Evolutionary conservation across 2,113 vertebrate genomes (phyloP).

Genomic region (Campylorhamphus procurvoides): DNA sequence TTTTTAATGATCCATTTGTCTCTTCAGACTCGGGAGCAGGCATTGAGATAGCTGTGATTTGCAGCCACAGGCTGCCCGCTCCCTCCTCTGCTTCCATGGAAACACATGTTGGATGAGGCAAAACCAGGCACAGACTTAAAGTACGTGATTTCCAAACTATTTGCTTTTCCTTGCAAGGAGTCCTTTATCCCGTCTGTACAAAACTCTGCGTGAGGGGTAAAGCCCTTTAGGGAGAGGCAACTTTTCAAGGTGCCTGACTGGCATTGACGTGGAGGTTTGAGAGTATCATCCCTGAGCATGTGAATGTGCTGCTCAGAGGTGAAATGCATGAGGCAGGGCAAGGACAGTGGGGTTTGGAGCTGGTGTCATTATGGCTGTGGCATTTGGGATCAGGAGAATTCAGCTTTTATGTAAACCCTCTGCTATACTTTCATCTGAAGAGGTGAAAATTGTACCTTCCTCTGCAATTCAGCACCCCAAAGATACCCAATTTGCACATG

Average conservation of each 20-base stretch:
- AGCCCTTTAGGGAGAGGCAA: not conserved
- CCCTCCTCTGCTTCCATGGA: slow-evolving; percentile 64
- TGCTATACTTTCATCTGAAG: not conserved
- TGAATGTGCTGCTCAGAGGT: not conserved
- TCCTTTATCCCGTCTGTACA: not conserved
- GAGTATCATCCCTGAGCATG: not conserved
- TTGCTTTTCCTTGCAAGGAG: not conserved
- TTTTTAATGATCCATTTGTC: slow-evolving; percentile 51
- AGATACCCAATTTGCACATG: not conserved
- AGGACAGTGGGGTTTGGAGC: not conserved
- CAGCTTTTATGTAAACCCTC: not conserved
- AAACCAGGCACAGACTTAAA: not conserved
- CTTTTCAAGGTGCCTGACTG: not conserved
- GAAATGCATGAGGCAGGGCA: not conserved
- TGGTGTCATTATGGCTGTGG: not conserved
- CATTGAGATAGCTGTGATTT: slow-evolving; percentile 32
- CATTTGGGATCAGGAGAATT: not conserved
- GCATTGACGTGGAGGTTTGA: not conserved
- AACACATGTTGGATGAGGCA: slow-evolving; percentile 29
- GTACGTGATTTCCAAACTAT: slow-evolving; percentile 6
- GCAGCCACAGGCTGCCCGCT: slow-evolving; percentile 27
- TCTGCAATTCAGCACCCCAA: not conserved
- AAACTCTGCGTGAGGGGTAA: not conserved
- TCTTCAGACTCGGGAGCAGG: not conserved
- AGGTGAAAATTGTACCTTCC: not conserved